Evolutionary conservation across 2,888 invertebrate species (phyloP).

Genomic region (Ornithoptera priamus): DNA sequence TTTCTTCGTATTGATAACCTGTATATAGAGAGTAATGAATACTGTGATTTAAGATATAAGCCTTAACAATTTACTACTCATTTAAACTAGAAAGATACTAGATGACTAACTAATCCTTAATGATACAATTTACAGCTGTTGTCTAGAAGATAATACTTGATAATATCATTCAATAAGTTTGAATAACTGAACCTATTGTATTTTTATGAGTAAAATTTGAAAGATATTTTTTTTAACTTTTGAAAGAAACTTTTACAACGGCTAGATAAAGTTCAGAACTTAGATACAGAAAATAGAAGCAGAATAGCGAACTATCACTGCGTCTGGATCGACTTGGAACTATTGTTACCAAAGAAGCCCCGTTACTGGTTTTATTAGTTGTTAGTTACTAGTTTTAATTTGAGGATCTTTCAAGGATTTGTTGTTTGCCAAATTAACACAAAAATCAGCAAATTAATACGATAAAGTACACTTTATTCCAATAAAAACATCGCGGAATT

Average conservation of each 20-base stretch:
- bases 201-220: neutral
- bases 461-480: neutral
- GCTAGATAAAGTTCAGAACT: conserved; percentile 18
- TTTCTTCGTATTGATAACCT: too few relatives aligned
- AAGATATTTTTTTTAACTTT: conserved; percentile 1
- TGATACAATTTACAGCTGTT: too few relatives aligned
- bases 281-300: conserved; percentile 14
- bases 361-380: conserved; percentile 11
- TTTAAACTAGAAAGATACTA: too few relatives aligned
- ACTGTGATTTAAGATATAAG: too few relatives aligned
- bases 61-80: too few relatives aligned
- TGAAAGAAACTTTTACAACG: conserved; percentile 10
- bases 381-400: neutral
- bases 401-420: neutral
- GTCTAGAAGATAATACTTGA: too few relatives aligned
- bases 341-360: conserved; percentile 4
- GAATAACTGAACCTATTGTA: neutral
- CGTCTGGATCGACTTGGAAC: conserved; percentile 14
- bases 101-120: too few relatives aligned
- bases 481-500: too few relatives aligned
- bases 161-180: neutral
- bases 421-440: neutral
- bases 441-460: neutral
- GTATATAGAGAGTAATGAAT: too few relatives aligned
- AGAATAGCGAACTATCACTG: conserved; percentile 18